A percentile compares a stretch with the other conserved stretches of the same genome.
Conservation (phyloP, 2,113 vertebrate genomes). For the Acanthisitta chloris region DNA sequence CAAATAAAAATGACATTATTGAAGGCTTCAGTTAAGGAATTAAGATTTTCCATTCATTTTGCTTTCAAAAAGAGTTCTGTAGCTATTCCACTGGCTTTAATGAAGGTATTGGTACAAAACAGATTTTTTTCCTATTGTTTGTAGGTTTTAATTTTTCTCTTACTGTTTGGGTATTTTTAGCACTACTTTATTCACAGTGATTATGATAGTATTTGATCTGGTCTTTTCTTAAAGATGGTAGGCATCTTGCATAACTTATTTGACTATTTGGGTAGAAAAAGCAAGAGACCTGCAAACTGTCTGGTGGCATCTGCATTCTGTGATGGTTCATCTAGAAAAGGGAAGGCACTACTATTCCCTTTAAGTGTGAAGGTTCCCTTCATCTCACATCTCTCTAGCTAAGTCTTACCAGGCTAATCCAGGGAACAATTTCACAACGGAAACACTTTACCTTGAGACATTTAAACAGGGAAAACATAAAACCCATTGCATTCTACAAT, state of each 20-base stretch:
- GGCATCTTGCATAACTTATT: not conserved
- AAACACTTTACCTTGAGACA: not conserved
- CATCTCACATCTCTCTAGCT: not conserved
- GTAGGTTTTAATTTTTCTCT: not conserved
- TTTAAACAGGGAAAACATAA: not conserved
- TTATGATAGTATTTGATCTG: not conserved
- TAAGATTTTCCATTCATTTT: not conserved
- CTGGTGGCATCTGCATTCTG: not conserved
- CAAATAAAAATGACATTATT: not conserved
- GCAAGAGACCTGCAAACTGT: not conserved
- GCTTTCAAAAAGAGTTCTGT: not conserved
- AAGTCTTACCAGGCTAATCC: not conserved
- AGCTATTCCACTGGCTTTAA: not conserved
- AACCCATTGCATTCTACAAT: accelerated
- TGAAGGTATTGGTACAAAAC: not conserved
- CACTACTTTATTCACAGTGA: not conserved
- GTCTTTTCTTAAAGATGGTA: not conserved
- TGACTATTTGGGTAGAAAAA: not conserved
- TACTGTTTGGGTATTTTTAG: not conserved
- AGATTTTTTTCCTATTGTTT: not conserved
- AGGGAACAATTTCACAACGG: not conserved
- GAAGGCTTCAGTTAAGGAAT: not conserved
- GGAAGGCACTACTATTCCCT: not conserved
- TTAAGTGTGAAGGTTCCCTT: not conserved
- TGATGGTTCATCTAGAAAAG: not conserved